Evolutionary conservation across 2,797 vertebrate species (phyloP), one percentile per base, ranked within the genome.

Genomic region (Coregonus ussuriensis): DNA sequence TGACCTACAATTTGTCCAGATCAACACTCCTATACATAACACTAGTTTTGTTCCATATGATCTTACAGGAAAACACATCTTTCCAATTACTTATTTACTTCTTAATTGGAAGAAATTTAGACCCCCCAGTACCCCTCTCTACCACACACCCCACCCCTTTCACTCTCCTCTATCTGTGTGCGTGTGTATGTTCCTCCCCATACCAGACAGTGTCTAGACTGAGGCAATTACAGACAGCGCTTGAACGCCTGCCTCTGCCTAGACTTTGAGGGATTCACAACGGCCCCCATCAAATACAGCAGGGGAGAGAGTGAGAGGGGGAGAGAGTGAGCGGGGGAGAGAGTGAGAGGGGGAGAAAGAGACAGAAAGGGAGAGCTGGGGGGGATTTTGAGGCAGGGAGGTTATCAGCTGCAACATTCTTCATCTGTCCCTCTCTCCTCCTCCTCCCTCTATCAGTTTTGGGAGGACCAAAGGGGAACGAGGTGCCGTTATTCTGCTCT

Each of bases 141-240:
- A 41, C n/a, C 47, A 15, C 41, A 51, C 21, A 72, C 62, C 25
- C 25, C 51, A 29, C 25, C 51, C 51, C 56, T 6, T 53, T 7
- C 18, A 15, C 52, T 59, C 75, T 31, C 35, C 67, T 52, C 69
- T 72, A 69, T 76, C 74, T 80, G 80, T 81, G 81, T 84, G 80
- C 82, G 77, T 69, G 56, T 78, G 80, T 85, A 83, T 85, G 83
- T 85, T 83, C 92, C 85, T 83, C 92, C 93, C 92, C 93, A 92
- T 92, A 92, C 95, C 95, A 96, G 96, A 96, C 96, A 95, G 89
- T 93, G 95, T 96, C 95, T 96, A 96, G 95, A 96, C 95, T 92
- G 85, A 89, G 84, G 94, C 95, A 95, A 95, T 96, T 96, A 96
- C 93, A 94, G 94, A 93, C 93, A 94, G 93, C 91, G 91, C 88